Evolutionary conservation across 2,888 invertebrate genomes (phyloP).

Genomic region (Sarcophaga caerulescens): DNA sequence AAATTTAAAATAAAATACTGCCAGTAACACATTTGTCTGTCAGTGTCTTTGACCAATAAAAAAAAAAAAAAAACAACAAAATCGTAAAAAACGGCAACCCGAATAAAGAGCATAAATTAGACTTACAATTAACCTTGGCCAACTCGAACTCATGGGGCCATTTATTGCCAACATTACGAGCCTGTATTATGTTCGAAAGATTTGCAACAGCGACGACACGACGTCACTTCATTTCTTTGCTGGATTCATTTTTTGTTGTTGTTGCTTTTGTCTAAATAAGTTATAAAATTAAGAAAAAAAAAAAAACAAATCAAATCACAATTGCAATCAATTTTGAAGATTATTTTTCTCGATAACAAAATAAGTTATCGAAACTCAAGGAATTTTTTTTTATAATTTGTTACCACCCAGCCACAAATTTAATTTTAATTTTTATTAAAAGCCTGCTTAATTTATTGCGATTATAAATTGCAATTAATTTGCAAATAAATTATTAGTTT

Average conservation of each 20-base stretch:
- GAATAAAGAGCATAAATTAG: slow-evolving; percentile 58
- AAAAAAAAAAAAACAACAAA: too few relatives aligned
- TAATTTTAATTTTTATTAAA: too few relatives aligned
- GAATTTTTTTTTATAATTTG: too few relatives aligned
- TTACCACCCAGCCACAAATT: too few relatives aligned
- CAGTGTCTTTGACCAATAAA: background rate
- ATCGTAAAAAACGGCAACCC: background rate
- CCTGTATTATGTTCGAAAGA: background rate
- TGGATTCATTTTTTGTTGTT: background rate
- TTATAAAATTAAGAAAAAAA: slow-evolving; percentile 14
- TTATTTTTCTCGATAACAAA: slow-evolving; percentile 15
- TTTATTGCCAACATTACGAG: background rate
- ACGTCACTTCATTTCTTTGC: background rate
- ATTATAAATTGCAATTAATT: too few relatives aligned
- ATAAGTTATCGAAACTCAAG: too few relatives aligned
- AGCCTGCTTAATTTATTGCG: too few relatives aligned
- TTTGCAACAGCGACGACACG: background rate
- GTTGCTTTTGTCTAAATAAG: slow-evolving; percentile 19
- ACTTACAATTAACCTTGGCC: slow-evolving; percentile 65
- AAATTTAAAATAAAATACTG: slow-evolving; percentile 4
- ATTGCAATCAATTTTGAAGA: slow-evolving; percentile 48
- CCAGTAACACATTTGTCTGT: slow-evolving; percentile 41
- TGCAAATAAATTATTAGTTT: too few relatives aligned
- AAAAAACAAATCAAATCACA: background rate
- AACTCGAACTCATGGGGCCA: background rate